A percentile compares a stretch with the other conserved stretches of the same genome.
Conservation (phyloP, 2,888 invertebrate genomes). For the Carpatolechia fugitivella region DNA sequence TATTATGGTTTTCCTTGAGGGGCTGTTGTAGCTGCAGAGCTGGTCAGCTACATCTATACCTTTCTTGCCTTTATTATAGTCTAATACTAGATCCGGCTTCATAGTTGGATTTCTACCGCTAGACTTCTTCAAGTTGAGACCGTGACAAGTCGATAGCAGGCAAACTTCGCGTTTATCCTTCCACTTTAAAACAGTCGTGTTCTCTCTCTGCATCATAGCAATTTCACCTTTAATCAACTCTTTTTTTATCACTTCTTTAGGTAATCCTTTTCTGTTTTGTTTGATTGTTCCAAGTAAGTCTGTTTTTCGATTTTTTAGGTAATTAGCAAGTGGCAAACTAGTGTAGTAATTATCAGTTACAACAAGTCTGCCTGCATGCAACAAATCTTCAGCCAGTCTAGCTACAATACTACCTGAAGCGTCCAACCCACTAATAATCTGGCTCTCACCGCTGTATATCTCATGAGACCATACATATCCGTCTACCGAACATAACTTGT, state of each 20-base stretch:
- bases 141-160: conserved; percentile 31
- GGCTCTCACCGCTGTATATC: conserved; percentile 30
- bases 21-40: too few species aligned
- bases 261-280: conserved; percentile 29
- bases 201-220: conserved; percentile 31
- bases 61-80: conserved; percentile 32
- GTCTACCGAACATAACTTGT: conserved; percentile 36
- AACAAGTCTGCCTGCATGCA: conserved; percentile 27
- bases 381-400: conserved; percentile 21
- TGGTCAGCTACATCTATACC: conserved; percentile 31
- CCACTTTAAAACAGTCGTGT: conserved; percentile 31
- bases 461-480: conserved; percentile 30
- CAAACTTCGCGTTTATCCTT: conserved; percentile 27
- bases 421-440: conserved; percentile 17
- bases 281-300: conserved; percentile 30
- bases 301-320: conserved; percentile 26
- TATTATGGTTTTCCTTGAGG: too few species aligned
- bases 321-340: conserved; percentile 30
- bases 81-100: conserved; percentile 28
- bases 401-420: conserved; percentile 17
- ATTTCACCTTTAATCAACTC: conserved; percentile 32
- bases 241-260: conserved; percentile 23
- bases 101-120: conserved; percentile 20
- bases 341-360: conserved; percentile 36
- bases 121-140: conserved; percentile 23